Evolutionary conservation across 2,797 vertebrate species (phyloP), one percentile per base, ranked within the genome.

Genomic region (Ciconia nigra): DNA sequence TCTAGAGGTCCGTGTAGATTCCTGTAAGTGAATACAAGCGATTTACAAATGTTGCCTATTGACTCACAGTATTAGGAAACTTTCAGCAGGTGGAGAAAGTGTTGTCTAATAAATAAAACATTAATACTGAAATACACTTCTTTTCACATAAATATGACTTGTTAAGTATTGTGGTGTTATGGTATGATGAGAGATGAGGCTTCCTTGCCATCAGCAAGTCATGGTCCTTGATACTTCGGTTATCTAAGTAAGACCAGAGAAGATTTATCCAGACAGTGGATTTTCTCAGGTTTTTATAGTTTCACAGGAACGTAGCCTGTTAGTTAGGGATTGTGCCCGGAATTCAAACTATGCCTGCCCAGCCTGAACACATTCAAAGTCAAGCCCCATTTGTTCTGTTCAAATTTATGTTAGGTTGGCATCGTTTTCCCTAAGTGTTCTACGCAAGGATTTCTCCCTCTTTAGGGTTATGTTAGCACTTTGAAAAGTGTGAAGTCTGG

Each of bases 131-230:
- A 90, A 49, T 44, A 24, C 4, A 5, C 76, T 62, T 83, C 3
- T 69, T 76, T 67, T 67, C 57, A 44, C 46, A 22, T n/a, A 49
- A 89, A n/a, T 31, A 16, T 0, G 1, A 28, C 51, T 82, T 67
- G 29, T n/a, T 35, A 49, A 79, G n/a, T 42, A 31, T 25, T 0
- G 2, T 2, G 3, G 7, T 49, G 29, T 33, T 61, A 15, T 0
- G 7, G 31, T 39, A 7, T 37, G 49, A 8, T 11, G 44, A 59
- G 51, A 59, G 20, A 3, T 26, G 33, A 83, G 65, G 24, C 59
- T 77, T 85, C 44, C 35, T 87, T 2, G 4, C 6, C n/a, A 28
- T 47, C 55, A 55, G 51, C 73, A 66, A 25, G n/a, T 70, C 0
- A 0, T 8, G 7, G 22, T 65, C 35, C 58, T 52, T 76, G 37